A percentile compares a stretch with the other conserved stretches of the same genome.
Evolutionary conservation across 1,140 invertebrate species (phyloP).

Genomic region (Diachasma alloeum): DNA sequence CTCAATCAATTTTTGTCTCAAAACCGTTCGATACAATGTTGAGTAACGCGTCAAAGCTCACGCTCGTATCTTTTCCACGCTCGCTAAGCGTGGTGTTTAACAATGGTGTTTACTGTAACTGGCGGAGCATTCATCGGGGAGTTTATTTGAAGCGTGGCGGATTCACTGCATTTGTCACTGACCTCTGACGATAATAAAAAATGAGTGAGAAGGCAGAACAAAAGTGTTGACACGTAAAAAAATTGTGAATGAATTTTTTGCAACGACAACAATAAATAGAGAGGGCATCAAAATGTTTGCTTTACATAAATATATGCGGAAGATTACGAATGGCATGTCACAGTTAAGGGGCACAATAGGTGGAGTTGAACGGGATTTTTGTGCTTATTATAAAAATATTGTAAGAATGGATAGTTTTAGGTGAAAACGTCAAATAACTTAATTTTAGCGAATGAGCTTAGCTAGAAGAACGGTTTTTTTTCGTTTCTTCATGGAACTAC

Average conservation of each 20-base stretch:
- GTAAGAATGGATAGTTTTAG: no score
- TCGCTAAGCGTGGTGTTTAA: neutral
- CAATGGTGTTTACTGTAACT: neutral
- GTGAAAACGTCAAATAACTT: no score
- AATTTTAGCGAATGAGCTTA: no score
- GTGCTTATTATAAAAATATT: no score
- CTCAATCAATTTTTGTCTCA: conserved; percentile 21
- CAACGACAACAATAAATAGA: neutral
- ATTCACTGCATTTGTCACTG: neutral
- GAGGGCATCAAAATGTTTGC: no score
- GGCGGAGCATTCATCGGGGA: neutral
- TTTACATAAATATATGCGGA: no score
- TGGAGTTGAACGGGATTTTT: no score
- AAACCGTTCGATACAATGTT: neutral
- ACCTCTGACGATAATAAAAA: neutral
- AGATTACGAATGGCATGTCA: no score
- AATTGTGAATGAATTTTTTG: neutral
- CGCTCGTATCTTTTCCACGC: neutral
- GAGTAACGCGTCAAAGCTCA: neutral
- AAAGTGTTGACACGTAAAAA: neutral
- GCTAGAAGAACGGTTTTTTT: no score
- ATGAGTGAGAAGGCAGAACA: neutral
- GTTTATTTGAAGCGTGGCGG: neutral
- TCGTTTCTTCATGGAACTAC: no score
- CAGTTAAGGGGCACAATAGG: no score